Evolutionary conservation across 2,888 invertebrate genomes (phyloP).

Genomic region (Mythimna loreyi): DNA sequence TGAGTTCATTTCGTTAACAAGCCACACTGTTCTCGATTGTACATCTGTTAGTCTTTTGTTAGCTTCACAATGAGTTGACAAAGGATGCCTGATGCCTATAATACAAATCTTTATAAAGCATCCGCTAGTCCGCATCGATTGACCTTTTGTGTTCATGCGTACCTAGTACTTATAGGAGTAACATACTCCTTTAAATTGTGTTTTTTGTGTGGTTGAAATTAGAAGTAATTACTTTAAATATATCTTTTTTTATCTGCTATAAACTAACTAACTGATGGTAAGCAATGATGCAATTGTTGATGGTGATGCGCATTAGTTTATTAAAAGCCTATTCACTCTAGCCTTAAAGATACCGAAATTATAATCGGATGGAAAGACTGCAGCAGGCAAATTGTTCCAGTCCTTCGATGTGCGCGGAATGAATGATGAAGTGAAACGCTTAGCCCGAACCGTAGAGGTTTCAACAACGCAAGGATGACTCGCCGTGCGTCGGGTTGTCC

Average conservation of each 20-base stretch:
- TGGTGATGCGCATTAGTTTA: too few relatives aligned
- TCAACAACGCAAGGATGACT: too few relatives aligned
- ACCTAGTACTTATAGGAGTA: slow-evolving; percentile 1
- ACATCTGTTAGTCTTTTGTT: slow-evolving; percentile 46
- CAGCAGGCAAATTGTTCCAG: too few relatives aligned
- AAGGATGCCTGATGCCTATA: slow-evolving; percentile 35
- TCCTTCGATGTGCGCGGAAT: too few relatives aligned
- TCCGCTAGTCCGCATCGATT: slow-evolving; percentile 45
- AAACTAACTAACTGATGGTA: too few relatives aligned
- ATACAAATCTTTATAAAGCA: slow-evolving; percentile 48
- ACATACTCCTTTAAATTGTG: background rate
- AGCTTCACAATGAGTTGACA: slow-evolving; percentile 52
- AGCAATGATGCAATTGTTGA: too few relatives aligned
- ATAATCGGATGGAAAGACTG: too few relatives aligned
- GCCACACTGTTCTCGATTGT: slow-evolving; percentile 25
- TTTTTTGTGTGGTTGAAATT: background rate
- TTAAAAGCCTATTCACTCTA: too few relatives aligned
- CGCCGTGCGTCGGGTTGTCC: too few relatives aligned
- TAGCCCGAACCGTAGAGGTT: too few relatives aligned
- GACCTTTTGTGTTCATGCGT: slow-evolving; percentile 39
- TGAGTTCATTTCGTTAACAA: slow-evolving; percentile 17
- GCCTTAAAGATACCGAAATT: too few relatives aligned
- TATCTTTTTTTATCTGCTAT: background rate
- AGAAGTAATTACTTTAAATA: background rate
- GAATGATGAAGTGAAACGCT: too few relatives aligned